Percentiles rank a stretch among this genome's conserved stretches.
Conservation (phyloP, 2,888 invertebrate species). For the Orthosia incerta region DNA sequence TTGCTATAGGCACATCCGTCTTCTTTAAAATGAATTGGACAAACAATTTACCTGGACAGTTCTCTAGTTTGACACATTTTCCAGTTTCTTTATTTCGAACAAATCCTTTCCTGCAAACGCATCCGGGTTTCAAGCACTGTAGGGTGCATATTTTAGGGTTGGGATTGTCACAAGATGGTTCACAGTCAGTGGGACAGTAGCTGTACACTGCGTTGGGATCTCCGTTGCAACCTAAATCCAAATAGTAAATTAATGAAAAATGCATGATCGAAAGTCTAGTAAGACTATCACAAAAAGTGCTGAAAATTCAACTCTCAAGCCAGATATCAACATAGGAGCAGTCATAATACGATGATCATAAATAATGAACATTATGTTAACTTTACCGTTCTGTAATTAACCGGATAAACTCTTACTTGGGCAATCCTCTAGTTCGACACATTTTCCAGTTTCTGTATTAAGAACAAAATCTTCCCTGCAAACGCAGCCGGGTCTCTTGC, state of each 20-base stretch:
- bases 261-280: no score
- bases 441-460: slow-evolving; percentile 54
- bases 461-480: slow-evolving; percentile 63
- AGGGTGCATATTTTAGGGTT: neutral
- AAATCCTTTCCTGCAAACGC: slow-evolving; percentile 58
- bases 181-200: neutral
- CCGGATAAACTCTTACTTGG: slow-evolving; percentile 25
- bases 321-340: no score
- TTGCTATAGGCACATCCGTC: no score
- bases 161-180: neutral
- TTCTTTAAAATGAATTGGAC: no score
- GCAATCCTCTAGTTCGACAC: slow-evolving; percentile 65
- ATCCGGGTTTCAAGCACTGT: slow-evolving; percentile 15
- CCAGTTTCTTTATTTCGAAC: slow-evolving; percentile 53
- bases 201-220: neutral
- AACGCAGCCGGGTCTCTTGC: slow-evolving; percentile 30
- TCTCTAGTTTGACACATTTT: slow-evolving; percentile 62
- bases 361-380: no score
- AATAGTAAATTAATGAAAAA: no score
- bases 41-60: neutral
- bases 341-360: no score
- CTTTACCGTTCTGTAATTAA: no score
- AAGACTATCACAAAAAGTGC: no score
- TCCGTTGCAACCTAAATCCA: no score
- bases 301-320: no score